Conservation (phyloP, 2,797 vertebrate species). For the Acanthurus leucopareius region DNA sequence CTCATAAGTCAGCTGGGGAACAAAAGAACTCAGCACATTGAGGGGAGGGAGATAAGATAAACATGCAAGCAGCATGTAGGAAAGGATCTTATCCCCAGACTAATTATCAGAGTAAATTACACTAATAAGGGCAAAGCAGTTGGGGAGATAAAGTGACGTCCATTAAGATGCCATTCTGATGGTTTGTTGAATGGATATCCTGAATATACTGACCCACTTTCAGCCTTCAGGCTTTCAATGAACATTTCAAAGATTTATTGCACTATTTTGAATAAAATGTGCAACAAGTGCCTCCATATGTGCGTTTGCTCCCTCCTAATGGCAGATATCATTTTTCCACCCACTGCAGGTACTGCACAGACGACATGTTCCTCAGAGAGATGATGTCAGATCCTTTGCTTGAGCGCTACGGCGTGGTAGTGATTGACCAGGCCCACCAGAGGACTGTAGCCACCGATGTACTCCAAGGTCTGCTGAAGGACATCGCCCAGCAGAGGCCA, state of each 20-base stretch:
- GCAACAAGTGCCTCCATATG: background rate
- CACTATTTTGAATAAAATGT: constrained; percentile 8
- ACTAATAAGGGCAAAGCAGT: constrained; percentile 51
- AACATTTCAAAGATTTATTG: constrained; percentile 34
- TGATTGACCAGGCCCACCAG: constrained; percentile 91
- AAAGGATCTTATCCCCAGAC: constrained; percentile 60
- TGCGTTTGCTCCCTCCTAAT: background rate
- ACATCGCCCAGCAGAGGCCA: constrained; percentile 83
- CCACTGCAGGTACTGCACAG: constrained; percentile 89
- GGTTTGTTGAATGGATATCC: constrained; percentile 25
- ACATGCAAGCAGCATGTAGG: constrained; percentile 48
- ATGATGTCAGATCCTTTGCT: constrained; percentile 93
- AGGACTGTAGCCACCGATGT: constrained; percentile 90
- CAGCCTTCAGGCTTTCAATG: constrained; percentile 12
- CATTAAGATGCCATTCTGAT: constrained; percentile 53
- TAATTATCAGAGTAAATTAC: constrained; percentile 77
- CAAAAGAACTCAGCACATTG: constrained; percentile 64
- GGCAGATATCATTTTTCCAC: background rate
- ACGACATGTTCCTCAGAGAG: constrained; percentile 89
- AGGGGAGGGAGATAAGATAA: constrained; percentile 60
- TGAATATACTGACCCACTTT: constrained; percentile 16
- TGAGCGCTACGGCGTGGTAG: constrained; percentile 85
- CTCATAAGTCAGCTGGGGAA: constrained; percentile 74
- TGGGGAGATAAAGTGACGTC: constrained; percentile 58
- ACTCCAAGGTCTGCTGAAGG: constrained; percentile 88